Conservation (phyloP, 2,888 invertebrate genomes). For the Onthophagus sagittarius region DNA sequence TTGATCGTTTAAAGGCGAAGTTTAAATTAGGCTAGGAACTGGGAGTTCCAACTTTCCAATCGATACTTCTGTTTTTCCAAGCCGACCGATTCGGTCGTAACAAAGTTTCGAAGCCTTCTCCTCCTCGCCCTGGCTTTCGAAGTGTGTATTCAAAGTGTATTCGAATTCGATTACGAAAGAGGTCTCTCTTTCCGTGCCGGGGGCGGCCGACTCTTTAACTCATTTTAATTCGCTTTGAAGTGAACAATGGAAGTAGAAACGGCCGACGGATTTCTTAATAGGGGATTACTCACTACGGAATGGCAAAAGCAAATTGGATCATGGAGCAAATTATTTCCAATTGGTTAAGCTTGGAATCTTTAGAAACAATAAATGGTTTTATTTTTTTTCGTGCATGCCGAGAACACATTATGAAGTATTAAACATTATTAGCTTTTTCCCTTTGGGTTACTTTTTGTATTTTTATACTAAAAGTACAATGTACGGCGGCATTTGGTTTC, state of each 20-base stretch:
- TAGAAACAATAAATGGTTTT: too few species aligned
- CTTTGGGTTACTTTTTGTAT: not conserved
- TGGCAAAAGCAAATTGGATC: conserved; percentile 15
- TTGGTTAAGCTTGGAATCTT: not conserved
- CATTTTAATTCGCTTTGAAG: conserved; percentile 20
- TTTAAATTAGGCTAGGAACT: not conserved
- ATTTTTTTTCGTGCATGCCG: not conserved
- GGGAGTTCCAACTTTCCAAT: not conserved
- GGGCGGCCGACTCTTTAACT: conserved; percentile 17
- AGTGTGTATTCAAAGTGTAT: conserved; percentile 13
- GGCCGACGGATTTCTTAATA: conserved; percentile 14
- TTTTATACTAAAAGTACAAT: not conserved
- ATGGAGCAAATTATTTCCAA: not conserved
- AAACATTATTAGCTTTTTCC: not conserved
- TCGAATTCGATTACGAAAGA: conserved; percentile 11
- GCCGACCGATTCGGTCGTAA: conserved; percentile 7
- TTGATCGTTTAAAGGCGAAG: not conserved
- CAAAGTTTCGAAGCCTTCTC: conserved; percentile 12
- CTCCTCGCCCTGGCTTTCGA: not conserved
- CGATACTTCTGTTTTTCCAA: conserved; percentile 11
- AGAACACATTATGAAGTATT: not conserved
- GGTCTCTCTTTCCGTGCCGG: conserved; percentile 1
- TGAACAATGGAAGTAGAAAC: conserved; percentile 20
- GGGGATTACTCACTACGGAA: conserved; percentile 16
- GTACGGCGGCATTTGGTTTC: not conserved